A percentile compares a stretch with the other conserved stretches of the same genome.
Evolutionary conservation across 1,140 invertebrate species (phyloP).

Genomic region (Zaprionus inermis): DNA sequence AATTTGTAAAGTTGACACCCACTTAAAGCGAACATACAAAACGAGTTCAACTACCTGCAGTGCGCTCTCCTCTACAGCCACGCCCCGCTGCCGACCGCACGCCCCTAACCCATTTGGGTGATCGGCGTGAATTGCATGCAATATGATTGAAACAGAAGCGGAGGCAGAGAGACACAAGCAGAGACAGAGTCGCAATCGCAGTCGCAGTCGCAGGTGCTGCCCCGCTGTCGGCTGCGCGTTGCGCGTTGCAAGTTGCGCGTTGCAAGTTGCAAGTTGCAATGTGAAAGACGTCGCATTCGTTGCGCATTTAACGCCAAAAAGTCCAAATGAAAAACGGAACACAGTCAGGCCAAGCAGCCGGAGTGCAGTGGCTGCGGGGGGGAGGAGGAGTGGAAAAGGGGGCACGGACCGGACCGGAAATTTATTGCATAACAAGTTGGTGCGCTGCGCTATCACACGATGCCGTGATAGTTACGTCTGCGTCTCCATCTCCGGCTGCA

Average conservation of each 20-base stretch:
- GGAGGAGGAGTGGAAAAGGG: background rate
- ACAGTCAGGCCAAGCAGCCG: background rate
- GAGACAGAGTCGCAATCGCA: slow-evolving; percentile 14
- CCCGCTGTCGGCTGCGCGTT: background rate
- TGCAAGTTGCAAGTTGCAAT: slow-evolving; percentile 19
- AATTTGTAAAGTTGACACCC: slow-evolving; percentile 70
- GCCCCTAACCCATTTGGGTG: background rate
- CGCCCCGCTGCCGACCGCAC: background rate
- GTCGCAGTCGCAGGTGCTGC: slow-evolving; percentile 37
- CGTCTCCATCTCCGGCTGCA: background rate
- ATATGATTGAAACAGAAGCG: slow-evolving; percentile 43
- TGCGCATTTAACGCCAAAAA: slow-evolving; percentile 26
- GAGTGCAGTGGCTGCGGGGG: background rate
- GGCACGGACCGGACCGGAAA: slow-evolving; percentile 55
- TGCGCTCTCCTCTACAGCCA: too few relatives aligned
- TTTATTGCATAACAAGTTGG: slow-evolving; percentile 81
- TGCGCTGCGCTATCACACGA: slow-evolving; percentile 52
- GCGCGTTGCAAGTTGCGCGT: slow-evolving; percentile 1
- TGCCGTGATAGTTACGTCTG: slow-evolving; percentile 33
- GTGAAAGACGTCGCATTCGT: slow-evolving; percentile 20
- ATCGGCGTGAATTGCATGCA: slow-evolving; percentile 27
- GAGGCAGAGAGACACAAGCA: slow-evolving; percentile 23
- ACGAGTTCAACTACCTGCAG: slow-evolving; percentile 21
- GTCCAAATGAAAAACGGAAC: slow-evolving; percentile 23
- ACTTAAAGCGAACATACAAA: slow-evolving; percentile 48